Evolutionary conservation across 2,113 vertebrate genomes (phyloP), one percentile per base, ranked within the genome.

Genomic region (Pipa parva): DNA sequence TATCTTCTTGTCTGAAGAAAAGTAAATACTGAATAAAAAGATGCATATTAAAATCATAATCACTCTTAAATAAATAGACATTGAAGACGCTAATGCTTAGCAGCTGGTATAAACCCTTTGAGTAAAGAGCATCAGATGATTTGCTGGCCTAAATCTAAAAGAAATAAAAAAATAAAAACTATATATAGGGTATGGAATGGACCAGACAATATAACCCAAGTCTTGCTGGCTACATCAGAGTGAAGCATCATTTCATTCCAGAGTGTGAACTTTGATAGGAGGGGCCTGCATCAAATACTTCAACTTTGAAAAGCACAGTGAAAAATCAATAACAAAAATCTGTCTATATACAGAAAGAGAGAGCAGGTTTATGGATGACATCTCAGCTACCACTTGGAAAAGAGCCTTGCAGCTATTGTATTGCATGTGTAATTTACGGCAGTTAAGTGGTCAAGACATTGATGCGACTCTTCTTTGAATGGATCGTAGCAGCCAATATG

Each of bases 11-110:
- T n/a, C n/a, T n/a, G n/a, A n/a, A 82, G 73, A 71, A 71, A 81
- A 72, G 75, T 74, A 81, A 82, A 78, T 81, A 79, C 74, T 72
- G 80, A 79, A 80, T 81, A 72, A 78, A n/a, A 83, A 81, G 63
- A 71, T 73, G 77, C 71, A 77, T 80, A 76, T 81, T 80, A 83
- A 81, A 83, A 80, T 76, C 39, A 61, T 65, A 56, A 50, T 78
- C 77, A 82, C 75, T 75, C 73, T 73, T 77, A 80, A 82, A 83
- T 84, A 84, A 80, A 83, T 80, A 84, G 77, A 74, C 75, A 81
- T 70, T 76, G 71, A 80, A 73, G 80, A 76, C 73, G 61, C 63
- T 72, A 48, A 58, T 77, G 76, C 74, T 76, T 78, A 78, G 80
- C 77, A 84, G 78, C 81, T 85, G 78, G 78, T 78, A 81, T 73